These are phyloP conservation scores for Heliangelus exortis DNA, from an alignment of 2,797 vertebrate genomes.

Conservation along the genomic window DNA sequence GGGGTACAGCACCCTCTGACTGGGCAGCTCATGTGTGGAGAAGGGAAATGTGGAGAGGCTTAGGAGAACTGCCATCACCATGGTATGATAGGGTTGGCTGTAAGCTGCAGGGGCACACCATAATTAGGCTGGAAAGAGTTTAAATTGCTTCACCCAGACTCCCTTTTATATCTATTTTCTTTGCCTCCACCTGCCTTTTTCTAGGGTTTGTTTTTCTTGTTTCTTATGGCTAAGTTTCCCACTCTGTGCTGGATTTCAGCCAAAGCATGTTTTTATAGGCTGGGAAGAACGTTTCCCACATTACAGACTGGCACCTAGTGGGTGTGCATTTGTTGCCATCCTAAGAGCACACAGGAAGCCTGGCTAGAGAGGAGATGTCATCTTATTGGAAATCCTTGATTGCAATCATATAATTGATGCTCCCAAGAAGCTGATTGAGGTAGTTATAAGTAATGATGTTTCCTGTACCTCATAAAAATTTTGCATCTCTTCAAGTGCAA, in stretches of 20 bases:
- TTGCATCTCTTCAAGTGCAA: neutral
- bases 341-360: neutral
- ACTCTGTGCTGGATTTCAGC: conserved; percentile 34
- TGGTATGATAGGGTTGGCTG: neutral
- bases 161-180: conserved; percentile 40
- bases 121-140: neutral
- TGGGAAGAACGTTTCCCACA: conserved; percentile 12
- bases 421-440: neutral
- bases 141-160: conserved; percentile 13
- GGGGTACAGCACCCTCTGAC: neutral
- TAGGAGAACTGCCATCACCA: neutral
- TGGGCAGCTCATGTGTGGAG: neutral
- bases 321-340: neutral
- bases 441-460: neutral
- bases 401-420: neutral
- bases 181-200: conserved; percentile 30
- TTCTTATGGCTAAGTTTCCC: conserved; percentile 29
- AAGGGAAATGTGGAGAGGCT: neutral
- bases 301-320: conserved; percentile 42
- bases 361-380: neutral
- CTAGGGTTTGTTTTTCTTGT: conserved; percentile 37
- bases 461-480: neutral
- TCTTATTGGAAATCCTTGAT: neutral
- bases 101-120: neutral
- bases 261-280: neutral